A percentile compares a stretch with the other conserved stretches of the same genome.
phyloP scores from a whole-genome alignment of 1,140 invertebrate genomes.

The Orussus abietinus region DNA sequence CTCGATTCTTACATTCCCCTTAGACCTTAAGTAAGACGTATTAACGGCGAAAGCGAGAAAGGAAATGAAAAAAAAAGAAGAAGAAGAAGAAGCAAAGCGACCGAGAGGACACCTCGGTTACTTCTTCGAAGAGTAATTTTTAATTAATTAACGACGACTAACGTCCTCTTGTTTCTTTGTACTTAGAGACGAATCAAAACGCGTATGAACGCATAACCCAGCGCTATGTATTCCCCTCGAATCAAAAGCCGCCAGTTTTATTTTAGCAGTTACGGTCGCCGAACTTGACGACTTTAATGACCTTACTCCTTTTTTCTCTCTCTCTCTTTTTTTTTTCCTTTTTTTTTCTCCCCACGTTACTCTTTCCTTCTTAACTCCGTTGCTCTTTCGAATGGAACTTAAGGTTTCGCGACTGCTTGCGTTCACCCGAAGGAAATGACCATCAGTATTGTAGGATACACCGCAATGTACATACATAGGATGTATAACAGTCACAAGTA shows the following conservation, averaged over 20 bases:
- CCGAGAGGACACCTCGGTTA: too few species aligned
- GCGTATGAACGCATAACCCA: conserved; percentile 23
- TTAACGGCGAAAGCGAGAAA: conserved; percentile 17
- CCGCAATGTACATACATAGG: conserved; percentile 24
- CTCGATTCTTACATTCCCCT: conserved; percentile 13
- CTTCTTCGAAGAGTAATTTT: not conserved
- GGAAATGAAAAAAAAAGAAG: too few species aligned
- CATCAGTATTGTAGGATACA: conserved; percentile 35
- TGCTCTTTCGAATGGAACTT: not conserved
- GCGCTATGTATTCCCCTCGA: conserved; percentile 21
- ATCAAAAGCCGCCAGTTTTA: too few species aligned
- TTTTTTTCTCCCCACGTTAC: conserved; percentile 10
- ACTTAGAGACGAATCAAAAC: conserved; percentile 32
- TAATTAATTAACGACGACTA: not conserved
- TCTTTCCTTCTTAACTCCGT: conserved; percentile 18
- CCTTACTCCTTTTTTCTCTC: not conserved
- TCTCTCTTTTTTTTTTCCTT: conserved; percentile 2
- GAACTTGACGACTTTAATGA: too few species aligned
- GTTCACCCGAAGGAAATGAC: conserved; percentile 5
- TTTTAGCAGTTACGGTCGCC: too few species aligned
- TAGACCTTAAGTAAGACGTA: conserved; percentile 15
- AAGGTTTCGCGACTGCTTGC: not conserved
- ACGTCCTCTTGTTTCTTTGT: not conserved
- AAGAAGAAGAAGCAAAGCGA: not conserved
- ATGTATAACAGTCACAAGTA: conserved; percentile 5